Evolutionary conservation across 2,888 invertebrate genomes (phyloP).

Genomic region (Lordiphosa fenestrarum): DNA sequence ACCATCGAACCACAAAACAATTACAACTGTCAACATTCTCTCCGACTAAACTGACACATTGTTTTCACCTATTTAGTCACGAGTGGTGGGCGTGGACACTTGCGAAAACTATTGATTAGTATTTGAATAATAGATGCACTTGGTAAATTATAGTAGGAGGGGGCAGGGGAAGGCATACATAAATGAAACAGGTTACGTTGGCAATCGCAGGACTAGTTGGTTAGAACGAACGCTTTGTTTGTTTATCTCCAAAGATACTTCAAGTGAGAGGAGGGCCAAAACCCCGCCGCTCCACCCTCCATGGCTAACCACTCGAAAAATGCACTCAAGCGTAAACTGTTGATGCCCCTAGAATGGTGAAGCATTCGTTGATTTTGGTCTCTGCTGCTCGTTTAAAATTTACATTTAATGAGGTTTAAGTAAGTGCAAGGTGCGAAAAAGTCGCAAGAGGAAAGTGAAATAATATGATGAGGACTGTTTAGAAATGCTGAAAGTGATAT

Average conservation of each 20-base stretch:
- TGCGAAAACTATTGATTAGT: conserved; percentile 63
- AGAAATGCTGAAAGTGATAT: conserved; percentile 4
- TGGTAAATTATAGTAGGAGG: conserved; percentile 6
- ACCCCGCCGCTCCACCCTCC: background rate
- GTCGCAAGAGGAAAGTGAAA: background rate
- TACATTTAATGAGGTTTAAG: conserved; percentile 69
- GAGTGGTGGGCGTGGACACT: conserved; percentile 18
- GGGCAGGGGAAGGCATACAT: conserved; percentile 1
- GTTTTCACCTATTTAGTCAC: conserved; percentile 45
- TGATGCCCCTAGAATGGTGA: conserved; percentile 40
- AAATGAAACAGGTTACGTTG: conserved; percentile 18
- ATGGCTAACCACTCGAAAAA: conserved; percentile 57
- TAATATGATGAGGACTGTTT: conserved; percentile 2
- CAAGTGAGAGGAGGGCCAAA: background rate
- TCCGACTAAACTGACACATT: conserved; percentile 45
- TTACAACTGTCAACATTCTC: conserved; percentile 45
- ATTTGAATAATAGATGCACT: conserved; percentile 59
- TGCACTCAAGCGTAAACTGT: conserved; percentile 57
- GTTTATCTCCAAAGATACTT: conserved; percentile 4
- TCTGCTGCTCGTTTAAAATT: conserved; percentile 45
- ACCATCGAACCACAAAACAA: conserved; percentile 31
- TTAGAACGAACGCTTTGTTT: background rate
- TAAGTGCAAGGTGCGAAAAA: conserved; percentile 54
- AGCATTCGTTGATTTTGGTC: conserved; percentile 27
- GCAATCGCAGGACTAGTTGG: conserved; percentile 1